Base-by-base conservation (phyloP, 2,113 vertebrate species). In the Eurypyga helias region DNA sequence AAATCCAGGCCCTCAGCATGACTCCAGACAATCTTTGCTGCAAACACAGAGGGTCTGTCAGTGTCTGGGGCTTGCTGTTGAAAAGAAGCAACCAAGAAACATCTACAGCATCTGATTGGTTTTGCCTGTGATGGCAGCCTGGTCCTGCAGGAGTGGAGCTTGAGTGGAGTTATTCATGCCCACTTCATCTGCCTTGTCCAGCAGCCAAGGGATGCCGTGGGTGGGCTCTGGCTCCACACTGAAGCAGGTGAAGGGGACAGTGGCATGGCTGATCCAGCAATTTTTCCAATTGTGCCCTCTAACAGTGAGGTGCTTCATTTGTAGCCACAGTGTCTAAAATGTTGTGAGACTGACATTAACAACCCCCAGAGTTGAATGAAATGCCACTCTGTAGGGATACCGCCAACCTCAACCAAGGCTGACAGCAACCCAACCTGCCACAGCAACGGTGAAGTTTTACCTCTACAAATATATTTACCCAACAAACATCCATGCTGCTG, bases 341-440 rank as follows among this genome's bases (percentile, higher is more conserved):
- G 6, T 36, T 33, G 33, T 18, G 19, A 72, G 17, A 17, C 28
- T 11, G 38, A n/a, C 3, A 13, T 17, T 23, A 20, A 41, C 52
- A 76, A 25, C 33, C 70, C 54, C 33, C 51, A 48, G n/a, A 60
- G 25, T 14, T 7, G 31, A 65, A 57, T 2, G 29, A 34, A 81
- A 20, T 4, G 7, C 66, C 25, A 3, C 36, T 33, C 15, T 28
- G 2, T 7, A 6, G 16, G 41, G 60, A 28, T 5, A 9, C 18
- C 49, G 62, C 26, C 4, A 2, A 28, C 41, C 41, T 9, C n/a
- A 52, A 0, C 46, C 8, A 1, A 25, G 13, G 66, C 52, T 14
- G 16, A 17, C 8, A 24, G 10, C 15, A 13, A 9, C 52, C 61
- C 51, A 11, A 34, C 55, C 31, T 43, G 17, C 14, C 6, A 10